These are phyloP conservation scores for Sycophila texana DNA, from an alignment of 2,888 invertebrate species.

Conservation along the genomic window DNA sequence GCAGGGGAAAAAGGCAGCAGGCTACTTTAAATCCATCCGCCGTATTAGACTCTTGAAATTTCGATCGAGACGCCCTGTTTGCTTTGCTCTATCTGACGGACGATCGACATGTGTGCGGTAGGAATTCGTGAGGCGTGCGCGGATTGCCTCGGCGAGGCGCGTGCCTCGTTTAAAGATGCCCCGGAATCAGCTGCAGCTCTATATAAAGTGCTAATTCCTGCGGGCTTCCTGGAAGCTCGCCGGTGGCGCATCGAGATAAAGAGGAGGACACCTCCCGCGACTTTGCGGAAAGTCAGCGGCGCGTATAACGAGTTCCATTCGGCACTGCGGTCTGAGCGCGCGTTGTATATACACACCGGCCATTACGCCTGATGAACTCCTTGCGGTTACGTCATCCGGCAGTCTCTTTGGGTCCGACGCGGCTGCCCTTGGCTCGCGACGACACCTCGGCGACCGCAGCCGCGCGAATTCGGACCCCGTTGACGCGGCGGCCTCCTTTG, in stretches of 20 bases:
- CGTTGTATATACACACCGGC: neutral
- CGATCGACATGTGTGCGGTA: conserved; percentile 18
- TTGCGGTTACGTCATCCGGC: conserved; percentile 41
- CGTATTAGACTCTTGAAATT: neutral
- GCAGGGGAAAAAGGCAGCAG: too few relatives aligned
- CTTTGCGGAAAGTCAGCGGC: conserved; percentile 28
- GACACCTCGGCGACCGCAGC: conserved; percentile 3
- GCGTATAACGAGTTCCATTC: conserved; percentile 57
- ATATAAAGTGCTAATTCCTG: neutral
- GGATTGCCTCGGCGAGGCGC: conserved; percentile 24
- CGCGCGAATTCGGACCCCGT: conserved; percentile 9
- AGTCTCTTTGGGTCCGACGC: neutral
- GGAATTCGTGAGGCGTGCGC: conserved; percentile 26
- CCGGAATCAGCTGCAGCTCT: neutral
- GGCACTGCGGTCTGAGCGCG: conserved; percentile 46
- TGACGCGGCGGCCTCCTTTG: conserved; percentile 1
- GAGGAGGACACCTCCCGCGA: neutral
- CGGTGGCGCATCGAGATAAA: neutral
- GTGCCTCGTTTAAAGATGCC: too few relatives aligned
- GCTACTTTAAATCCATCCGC: too few relatives aligned
- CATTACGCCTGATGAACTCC: conserved; percentile 14
- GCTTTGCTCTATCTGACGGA: conserved; percentile 1
- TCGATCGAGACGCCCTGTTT: conserved; percentile 12
- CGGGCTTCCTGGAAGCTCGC: conserved; percentile 6
- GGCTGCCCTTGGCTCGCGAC: neutral